phyloP scores from a whole-genome alignment of 2,888 invertebrate genomes.

The Nudaria mundana region DNA sequence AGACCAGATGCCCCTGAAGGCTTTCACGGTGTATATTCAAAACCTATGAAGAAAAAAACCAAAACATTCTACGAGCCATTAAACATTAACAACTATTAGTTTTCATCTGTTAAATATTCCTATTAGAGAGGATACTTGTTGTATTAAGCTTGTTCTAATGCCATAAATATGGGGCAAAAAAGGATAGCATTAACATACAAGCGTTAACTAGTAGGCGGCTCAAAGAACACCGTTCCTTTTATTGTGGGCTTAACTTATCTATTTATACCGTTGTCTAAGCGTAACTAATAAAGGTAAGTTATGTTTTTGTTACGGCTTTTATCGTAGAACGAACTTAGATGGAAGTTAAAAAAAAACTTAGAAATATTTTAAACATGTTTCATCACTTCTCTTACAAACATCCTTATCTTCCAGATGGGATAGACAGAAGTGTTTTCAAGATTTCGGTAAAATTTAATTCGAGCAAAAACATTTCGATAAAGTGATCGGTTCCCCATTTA shows the following conservation, averaged over 20 bases:
- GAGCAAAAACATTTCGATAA: too few species aligned
- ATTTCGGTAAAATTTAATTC: too few species aligned
- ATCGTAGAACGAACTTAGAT: too few species aligned
- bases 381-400: too few species aligned
- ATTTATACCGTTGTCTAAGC: conserved; percentile 24
- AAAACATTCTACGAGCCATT: too few species aligned
- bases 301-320: conserved; percentile 3
- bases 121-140: conserved; percentile 6
- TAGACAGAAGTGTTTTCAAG: too few species aligned
- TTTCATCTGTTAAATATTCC: conserved; percentile 2
- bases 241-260: conserved; percentile 22
- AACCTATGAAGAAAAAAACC: not conserved
- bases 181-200: conserved; percentile 28
- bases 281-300: conserved; percentile 13
- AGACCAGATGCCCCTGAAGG: not conserved
- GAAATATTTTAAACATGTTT: too few species aligned
- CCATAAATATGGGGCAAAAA: conserved; percentile 19
- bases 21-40: too few species aligned
- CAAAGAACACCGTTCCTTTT: conserved; percentile 27
- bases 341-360: too few species aligned
- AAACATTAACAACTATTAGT: not conserved
- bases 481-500: too few species aligned
- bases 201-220: conserved; percentile 33
- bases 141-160: conserved; percentile 10
- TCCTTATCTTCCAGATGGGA: too few species aligned